Evolutionary conservation across 2,797 vertebrate species (phyloP).

Genomic region (Lepilemur septentrionalis): DNA sequence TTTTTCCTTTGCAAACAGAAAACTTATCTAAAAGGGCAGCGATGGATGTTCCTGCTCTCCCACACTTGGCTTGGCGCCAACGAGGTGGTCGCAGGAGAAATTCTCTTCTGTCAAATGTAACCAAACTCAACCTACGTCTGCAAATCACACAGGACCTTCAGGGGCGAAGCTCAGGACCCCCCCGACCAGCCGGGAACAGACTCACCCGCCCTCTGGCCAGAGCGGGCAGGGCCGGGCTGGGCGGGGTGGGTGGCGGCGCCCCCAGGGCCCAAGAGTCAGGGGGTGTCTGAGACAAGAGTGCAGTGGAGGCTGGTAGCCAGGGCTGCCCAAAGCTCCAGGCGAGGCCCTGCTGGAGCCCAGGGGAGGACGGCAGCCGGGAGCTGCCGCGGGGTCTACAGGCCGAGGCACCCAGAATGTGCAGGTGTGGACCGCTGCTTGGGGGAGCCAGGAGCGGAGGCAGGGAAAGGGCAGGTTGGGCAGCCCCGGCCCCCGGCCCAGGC

Average conservation of each 20-base stretch:
- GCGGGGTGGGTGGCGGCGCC: background rate
- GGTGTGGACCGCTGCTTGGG: background rate
- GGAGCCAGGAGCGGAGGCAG: background rate
- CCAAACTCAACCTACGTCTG: slow-evolving; percentile 71
- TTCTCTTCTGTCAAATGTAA: slow-evolving; percentile 60
- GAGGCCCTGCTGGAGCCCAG: background rate
- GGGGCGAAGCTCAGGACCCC: slow-evolving; percentile 69
- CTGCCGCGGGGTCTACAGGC: background rate
- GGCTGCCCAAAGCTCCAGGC: background rate
- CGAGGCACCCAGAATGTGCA: rapidly evolving
- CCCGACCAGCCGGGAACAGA: slow-evolving; percentile 64
- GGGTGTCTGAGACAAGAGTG: background rate
- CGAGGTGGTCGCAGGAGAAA: slow-evolving; percentile 72
- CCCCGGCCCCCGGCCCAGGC: background rate
- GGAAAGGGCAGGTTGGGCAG: background rate
- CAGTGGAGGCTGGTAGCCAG: background rate
- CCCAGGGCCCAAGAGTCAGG: slow-evolving; percentile 1
- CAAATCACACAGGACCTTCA: slow-evolving; percentile 60
- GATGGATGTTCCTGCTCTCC: slow-evolving; percentile 49
- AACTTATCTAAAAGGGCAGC: slow-evolving; percentile 47
- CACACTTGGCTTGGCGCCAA: slow-evolving; percentile 59
- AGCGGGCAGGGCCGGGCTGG: background rate
- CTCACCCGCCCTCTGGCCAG: background rate
- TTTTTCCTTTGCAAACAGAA: slow-evolving; percentile 42
- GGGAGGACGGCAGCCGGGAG: background rate